These are phyloP conservation scores for Pocota personata DNA, from an alignment of 2,888 invertebrate species.

Conservation along the genomic window DNA sequence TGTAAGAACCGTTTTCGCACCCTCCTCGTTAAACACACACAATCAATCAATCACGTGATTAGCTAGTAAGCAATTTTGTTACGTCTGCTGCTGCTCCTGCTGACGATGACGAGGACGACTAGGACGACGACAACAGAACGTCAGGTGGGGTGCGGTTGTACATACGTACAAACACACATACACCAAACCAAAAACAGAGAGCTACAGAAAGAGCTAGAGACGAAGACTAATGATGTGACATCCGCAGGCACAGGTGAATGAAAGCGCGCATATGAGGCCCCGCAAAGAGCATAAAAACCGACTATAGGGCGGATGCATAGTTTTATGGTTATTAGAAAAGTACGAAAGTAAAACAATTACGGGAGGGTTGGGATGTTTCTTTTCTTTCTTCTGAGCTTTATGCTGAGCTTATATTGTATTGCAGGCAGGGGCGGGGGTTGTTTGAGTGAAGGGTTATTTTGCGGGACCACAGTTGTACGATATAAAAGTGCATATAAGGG, in stretches of 20 bases:
- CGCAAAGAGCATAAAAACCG: constrained; percentile 64
- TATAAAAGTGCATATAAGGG: constrained; percentile 65
- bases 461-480: constrained; percentile 49
- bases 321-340: constrained; percentile 73
- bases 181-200: not conserved
- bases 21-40: constrained; percentile 72
- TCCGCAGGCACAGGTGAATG: constrained; percentile 74
- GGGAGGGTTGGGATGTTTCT: not conserved
- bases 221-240: constrained; percentile 77
- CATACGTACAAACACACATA: constrained; percentile 19
- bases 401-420: not conserved
- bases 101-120: constrained; percentile 22
- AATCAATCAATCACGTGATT: constrained; percentile 74
- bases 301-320: constrained; percentile 60
- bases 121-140: constrained; percentile 6
- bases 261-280: constrained; percentile 70
- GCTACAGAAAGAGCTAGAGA: constrained; percentile 46
- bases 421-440: not conserved
- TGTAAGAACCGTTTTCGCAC: constrained; percentile 67
- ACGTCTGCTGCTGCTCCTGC: constrained; percentile 52
- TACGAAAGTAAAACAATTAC: constrained; percentile 72
- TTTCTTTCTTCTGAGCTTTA: not conserved
- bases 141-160: constrained; percentile 49
- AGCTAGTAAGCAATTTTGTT: constrained; percentile 73
- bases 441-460: constrained; percentile 41